Evolutionary conservation across 2,888 invertebrate species (phyloP), one percentile per base, ranked within the genome.

Genomic region (Anticlea derivata): DNA sequence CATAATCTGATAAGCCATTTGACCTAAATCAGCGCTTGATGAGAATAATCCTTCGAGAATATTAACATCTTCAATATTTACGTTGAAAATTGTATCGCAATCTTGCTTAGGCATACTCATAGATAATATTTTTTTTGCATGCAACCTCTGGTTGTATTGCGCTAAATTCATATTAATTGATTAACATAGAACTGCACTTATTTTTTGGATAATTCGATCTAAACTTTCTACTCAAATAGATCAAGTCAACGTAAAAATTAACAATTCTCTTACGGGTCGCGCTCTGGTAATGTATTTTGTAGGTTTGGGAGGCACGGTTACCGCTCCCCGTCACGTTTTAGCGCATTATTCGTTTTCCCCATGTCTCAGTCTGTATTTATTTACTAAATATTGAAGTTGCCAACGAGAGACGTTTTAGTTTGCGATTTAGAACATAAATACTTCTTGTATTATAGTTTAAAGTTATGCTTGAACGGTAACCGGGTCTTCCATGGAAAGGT

Each of bases 311-410:
- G 31, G 23, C 31, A 0, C 41, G 45, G 34, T 48, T 34, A 41
- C 46, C 52, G 52, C 27, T 47, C 27, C 2, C 31, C 1, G 11
- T 45, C 2, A 12, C 2, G 7, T 1, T 29, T 26, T 26, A 20
- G 11, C 10, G 39, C 50, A 5, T 20, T 11, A 33, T 20, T 37
- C 29, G 29, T 31, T 20, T 34, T 22, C 35, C 44, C 17, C 4
- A 35, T 35, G 39, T 48, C 35, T 48, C 48, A 30, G 39, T 48
- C 48, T 48, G 48, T 53, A 44, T 48, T 49, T 45, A 35, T 39
- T 48, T 20, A 38, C 34, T 49, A 45, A 53, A 53, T 49, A 53
- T 35, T 17, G 37, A 48, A 35, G 48, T 44, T 20, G 33, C 48
- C 39, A 29, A 48, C 38, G 8, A 43, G 38, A 52, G 48, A 53